Evolutionary conservation across 2,113 vertebrate species (phyloP).

Genomic region (Pan paniscus): DNA sequence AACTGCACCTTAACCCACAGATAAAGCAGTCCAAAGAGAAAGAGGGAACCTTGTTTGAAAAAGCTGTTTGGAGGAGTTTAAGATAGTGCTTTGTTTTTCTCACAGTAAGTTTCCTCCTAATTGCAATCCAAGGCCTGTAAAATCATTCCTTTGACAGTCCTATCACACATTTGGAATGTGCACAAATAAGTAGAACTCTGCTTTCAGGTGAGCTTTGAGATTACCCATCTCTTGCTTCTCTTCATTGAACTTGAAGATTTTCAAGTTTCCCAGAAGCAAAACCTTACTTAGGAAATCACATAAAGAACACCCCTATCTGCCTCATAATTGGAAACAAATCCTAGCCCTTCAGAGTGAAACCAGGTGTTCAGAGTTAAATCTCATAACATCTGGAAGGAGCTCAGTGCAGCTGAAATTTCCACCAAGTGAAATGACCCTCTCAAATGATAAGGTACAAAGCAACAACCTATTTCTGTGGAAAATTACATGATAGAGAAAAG

Average conservation of each 20-base stretch:
- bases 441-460: not conserved
- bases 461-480: not conserved
- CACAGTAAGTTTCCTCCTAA: not conserved
- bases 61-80: not conserved
- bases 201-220: not conserved
- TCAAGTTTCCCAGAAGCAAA: not conserved
- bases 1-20: not conserved
- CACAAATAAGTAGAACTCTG: not conserved
- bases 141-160: not conserved
- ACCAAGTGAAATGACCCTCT: not conserved
- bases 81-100: not conserved
- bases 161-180: not conserved
- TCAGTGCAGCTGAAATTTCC: not conserved
- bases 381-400: not conserved
- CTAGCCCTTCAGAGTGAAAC: not conserved
- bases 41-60: not conserved
- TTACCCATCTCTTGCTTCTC: not conserved
- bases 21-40: not conserved
- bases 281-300: not conserved
- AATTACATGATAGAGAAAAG: not conserved
- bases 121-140: not conserved
- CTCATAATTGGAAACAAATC: not conserved
- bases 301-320: not conserved
- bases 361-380: not conserved
- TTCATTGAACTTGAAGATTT: conserved; percentile 20